Percentiles rank a stretch among this genome's conserved stretches.
Evolutionary conservation across 2,797 vertebrate genomes (phyloP).

Genomic region (Dendrocincla fuliginosa): DNA sequence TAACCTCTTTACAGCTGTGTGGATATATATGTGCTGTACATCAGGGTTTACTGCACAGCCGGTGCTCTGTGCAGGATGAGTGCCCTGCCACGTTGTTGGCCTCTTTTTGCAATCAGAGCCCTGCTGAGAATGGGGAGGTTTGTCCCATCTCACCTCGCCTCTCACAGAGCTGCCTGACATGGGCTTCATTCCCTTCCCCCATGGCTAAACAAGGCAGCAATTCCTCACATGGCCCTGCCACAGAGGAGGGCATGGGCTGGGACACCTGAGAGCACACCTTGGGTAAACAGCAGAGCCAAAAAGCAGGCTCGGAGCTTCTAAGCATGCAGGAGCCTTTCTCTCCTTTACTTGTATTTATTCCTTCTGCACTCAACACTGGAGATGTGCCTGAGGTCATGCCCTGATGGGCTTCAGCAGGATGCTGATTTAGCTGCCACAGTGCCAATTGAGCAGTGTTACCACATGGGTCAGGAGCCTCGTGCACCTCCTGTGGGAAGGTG

Average conservation of each 20-base stretch:
- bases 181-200: background rate
- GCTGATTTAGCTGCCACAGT: background rate
- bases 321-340: background rate
- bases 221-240: background rate
- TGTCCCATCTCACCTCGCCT: background rate
- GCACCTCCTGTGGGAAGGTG: background rate
- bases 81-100: background rate
- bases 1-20: slow-evolving; percentile 30
- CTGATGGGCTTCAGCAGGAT: background rate
- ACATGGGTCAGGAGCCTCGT: background rate
- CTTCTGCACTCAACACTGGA: background rate
- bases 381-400: background rate
- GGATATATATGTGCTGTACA: background rate
- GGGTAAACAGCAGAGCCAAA: background rate
- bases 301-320: background rate
- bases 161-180: rapidly evolving
- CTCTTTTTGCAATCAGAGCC: background rate
- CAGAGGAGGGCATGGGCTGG: background rate
- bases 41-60: background rate
- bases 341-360: background rate
- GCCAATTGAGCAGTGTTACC: background rate
- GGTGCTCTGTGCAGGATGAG: background rate
- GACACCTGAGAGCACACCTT: background rate
- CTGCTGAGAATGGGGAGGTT: background rate
- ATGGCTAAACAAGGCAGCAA: background rate